phyloP scores from a whole-genome alignment of 2,888 invertebrate genomes.

The Drepanosiphum platanoidis region DNA sequence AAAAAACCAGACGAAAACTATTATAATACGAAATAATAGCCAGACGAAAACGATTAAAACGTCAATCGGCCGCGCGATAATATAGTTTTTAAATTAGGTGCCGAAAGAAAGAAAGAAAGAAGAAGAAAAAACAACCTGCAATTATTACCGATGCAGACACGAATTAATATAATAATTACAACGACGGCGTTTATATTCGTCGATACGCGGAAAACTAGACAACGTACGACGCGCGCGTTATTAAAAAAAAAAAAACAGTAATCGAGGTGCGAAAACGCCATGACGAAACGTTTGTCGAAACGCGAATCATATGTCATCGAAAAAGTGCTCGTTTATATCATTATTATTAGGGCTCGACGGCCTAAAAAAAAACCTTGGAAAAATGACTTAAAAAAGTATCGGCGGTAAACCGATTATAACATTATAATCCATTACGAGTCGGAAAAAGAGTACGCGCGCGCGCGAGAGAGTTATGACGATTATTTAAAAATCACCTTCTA shows the following conservation, averaged over 20 bases:
- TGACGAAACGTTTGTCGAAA: neutral
- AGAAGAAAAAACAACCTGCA: neutral
- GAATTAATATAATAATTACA: slow-evolving; percentile 23
- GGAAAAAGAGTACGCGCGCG: neutral
- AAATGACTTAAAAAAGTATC: too few species aligned
- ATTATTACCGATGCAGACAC: slow-evolving; percentile 6
- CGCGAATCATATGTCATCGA: neutral
- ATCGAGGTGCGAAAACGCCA: too few species aligned
- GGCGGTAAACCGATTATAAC: too few species aligned
- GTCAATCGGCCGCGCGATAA: slow-evolving; percentile 23
- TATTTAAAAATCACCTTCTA: neutral
- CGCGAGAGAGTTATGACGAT: neutral
- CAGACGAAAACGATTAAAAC: slow-evolving; percentile 50
- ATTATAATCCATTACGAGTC: too few species aligned
- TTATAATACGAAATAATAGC: slow-evolving; percentile 2
- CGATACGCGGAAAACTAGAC: neutral
- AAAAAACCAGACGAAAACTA: neutral
- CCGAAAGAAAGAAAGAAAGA: too few species aligned
- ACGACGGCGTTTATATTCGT: neutral
- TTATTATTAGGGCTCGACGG: too few species aligned
- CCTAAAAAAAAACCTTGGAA: too few species aligned
- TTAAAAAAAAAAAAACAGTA: neutral
- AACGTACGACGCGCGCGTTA: neutral
- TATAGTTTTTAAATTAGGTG: slow-evolving; percentile 4
- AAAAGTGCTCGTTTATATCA: neutral